These are phyloP conservation scores for Toxotes jaculatrix DNA, from an alignment of 2,113 vertebrate genomes.

Conservation along the genomic window DNA sequence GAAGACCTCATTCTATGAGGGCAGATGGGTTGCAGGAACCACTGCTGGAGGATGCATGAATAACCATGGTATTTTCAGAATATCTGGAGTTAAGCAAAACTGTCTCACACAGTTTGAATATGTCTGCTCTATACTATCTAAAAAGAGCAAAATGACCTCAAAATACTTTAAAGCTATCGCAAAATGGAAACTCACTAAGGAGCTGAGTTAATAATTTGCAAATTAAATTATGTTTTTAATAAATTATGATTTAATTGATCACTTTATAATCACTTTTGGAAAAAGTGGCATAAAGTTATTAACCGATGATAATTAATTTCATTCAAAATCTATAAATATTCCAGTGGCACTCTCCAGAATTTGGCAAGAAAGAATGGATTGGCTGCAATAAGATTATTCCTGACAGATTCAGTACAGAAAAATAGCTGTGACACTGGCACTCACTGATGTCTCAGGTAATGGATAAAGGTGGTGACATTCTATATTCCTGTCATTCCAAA, in stretches of 20 bases:
- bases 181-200: neutral
- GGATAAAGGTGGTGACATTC: too few relatives aligned
- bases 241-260: neutral
- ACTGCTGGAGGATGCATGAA: slow-evolving; percentile 79
- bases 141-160: neutral
- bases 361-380: neutral
- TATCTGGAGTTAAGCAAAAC: neutral
- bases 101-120: neutral
- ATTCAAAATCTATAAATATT: neutral
- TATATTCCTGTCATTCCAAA: too few relatives aligned
- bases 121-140: neutral
- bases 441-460: neutral
- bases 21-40: slow-evolving; percentile 79
- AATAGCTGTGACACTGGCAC: neutral
- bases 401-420: neutral
- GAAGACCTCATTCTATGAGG: slow-evolving; percentile 59
- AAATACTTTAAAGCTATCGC: too few relatives aligned
- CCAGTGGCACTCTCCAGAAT: neutral
- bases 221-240: neutral
- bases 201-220: neutral
- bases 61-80: slow-evolving; percentile 52
- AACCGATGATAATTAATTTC: neutral
- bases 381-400: neutral
- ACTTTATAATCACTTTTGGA: neutral
- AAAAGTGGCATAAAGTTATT: neutral